Base-by-base conservation (phyloP, 1,140 invertebrate species). In the Drosophila saltans region DNA sequence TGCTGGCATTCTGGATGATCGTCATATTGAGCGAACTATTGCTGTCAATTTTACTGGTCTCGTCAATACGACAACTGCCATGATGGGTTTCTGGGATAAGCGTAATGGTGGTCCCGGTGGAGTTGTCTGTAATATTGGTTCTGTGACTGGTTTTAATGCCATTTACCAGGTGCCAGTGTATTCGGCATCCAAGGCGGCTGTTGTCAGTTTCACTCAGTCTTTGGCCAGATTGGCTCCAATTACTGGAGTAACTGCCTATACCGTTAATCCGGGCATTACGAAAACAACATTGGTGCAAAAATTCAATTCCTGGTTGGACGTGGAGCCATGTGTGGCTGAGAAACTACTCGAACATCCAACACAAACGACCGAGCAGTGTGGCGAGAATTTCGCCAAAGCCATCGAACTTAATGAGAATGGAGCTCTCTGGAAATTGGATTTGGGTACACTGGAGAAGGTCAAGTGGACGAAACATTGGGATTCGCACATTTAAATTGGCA, bases 91-190 rank as follows among this genome's bases (percentile, higher is more conserved):
- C 64, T 94, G 95, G 94, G 93, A 94, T 33, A 94, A 92, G 76
- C 93, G 94, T 40, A 94, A 94, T 67, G 93, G 93, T 11, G 94
- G 94, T 0, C 92, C 92, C 7, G 95, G 95, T 58, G 95, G 94
- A 21, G 93, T 94, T 2, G 93, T 96, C 41, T 93, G 95, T 9
- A 96, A 96, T 69, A 89, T 95, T 30, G 93, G 94, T 11, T 95
- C 16, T 16, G 16, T 16, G 16, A 16, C 16, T 16, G 16, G 16
- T 16, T 16, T 16, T 16, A 16, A 16, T 95, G 3, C 36, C 80
- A 16, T 16, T 16, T 16, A 84, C 55, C 79, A 84, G 69, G 69
- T 89, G 59, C 93, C 94, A 1, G 82, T 93, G 1, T 94, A 94
- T 75, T 78, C 74, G 4, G 93, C 92, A 16, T 92, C 93, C 7